These are phyloP conservation scores for Catonia carolina DNA, from an alignment of 2,888 invertebrate species.

Conservation along the genomic window DNA sequence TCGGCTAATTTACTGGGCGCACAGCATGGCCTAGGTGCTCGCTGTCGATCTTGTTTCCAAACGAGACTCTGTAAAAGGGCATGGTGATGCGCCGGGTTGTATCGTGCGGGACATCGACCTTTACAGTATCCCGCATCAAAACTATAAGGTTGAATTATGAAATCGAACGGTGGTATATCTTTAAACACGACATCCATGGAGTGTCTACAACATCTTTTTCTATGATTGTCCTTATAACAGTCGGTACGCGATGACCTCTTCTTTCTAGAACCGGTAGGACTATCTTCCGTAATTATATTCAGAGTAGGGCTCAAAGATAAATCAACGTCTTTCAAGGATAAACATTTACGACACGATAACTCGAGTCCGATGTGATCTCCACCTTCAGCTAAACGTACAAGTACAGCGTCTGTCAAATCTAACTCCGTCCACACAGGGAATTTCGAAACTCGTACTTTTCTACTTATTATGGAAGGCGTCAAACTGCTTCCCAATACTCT, in stretches of 20 bases:
- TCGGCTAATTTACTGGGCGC: conserved; percentile 59
- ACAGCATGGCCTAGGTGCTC: conserved; percentile 58
- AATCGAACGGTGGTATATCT: conserved; percentile 55
- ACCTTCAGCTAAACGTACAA: too few relatives aligned
- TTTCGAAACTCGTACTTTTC: too few relatives aligned
- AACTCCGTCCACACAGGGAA: too few relatives aligned
- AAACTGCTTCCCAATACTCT: too few relatives aligned
- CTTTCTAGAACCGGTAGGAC: too few relatives aligned
- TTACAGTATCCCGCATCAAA: conserved; percentile 67
- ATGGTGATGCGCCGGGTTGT: conserved; percentile 63
- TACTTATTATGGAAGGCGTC: too few relatives aligned
- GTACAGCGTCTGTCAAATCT: too few relatives aligned
- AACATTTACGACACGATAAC: too few relatives aligned
- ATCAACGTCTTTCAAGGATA: too few relatives aligned
- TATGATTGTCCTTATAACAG: conserved; percentile 23
- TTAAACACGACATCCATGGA: conserved; percentile 59
- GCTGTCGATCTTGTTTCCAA: conserved; percentile 53
- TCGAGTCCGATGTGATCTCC: too few relatives aligned
- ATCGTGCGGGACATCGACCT: conserved; percentile 48
- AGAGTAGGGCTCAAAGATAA: too few relatives aligned
- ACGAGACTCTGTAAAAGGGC: conserved; percentile 61
- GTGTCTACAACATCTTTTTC: conserved; percentile 54
- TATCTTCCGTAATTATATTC: too few relatives aligned
- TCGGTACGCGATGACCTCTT: not conserved
- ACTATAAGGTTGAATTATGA: conserved; percentile 59